These are phyloP conservation scores for Criorhina ranunculi DNA, from an alignment of 2,888 invertebrate species.

Conservation along the genomic window DNA sequence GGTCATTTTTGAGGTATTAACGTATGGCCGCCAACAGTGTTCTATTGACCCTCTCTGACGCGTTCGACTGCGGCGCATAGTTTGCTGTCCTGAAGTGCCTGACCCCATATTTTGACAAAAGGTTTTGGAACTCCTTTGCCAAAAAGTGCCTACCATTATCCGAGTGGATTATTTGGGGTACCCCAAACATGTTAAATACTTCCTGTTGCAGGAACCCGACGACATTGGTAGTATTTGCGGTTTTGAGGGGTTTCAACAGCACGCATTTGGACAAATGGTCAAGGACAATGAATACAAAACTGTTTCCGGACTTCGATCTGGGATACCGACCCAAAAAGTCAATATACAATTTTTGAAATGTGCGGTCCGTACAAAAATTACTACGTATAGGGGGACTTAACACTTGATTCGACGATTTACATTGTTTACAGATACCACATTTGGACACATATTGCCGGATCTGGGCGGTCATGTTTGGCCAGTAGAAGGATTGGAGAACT, in stretches of 20 bases:
- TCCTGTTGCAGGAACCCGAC: no score
- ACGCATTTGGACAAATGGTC: background rate
- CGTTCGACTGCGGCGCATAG: slow-evolving; percentile 72
- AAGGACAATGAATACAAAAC: slow-evolving; percentile 8
- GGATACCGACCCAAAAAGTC: slow-evolving; percentile 19
- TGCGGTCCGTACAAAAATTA: background rate
- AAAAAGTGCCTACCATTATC: slow-evolving; percentile 79
- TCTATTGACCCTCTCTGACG: slow-evolving; percentile 65
- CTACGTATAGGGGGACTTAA: background rate
- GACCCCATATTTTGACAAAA: slow-evolving; percentile 23
- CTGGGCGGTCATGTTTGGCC: slow-evolving; percentile 20
- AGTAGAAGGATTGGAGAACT: background rate
- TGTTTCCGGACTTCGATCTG: slow-evolving; percentile 1
- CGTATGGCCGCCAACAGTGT: slow-evolving; percentile 79
- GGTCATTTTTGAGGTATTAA: slow-evolving; percentile 56
- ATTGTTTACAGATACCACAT: slow-evolving; percentile 3
- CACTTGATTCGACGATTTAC: slow-evolving; percentile 8
- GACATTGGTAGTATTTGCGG: no score
- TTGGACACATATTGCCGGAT: background rate
- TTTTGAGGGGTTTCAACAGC: background rate
- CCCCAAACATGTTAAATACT: background rate
- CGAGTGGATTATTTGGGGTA: slow-evolving; percentile 41
- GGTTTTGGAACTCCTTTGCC: slow-evolving; percentile 55
- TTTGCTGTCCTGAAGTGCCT: slow-evolving; percentile 54
- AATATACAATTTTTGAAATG: background rate